Evolutionary conservation across 2,888 invertebrate genomes (phyloP).

Genomic region (Drosophila subsilvestris): DNA sequence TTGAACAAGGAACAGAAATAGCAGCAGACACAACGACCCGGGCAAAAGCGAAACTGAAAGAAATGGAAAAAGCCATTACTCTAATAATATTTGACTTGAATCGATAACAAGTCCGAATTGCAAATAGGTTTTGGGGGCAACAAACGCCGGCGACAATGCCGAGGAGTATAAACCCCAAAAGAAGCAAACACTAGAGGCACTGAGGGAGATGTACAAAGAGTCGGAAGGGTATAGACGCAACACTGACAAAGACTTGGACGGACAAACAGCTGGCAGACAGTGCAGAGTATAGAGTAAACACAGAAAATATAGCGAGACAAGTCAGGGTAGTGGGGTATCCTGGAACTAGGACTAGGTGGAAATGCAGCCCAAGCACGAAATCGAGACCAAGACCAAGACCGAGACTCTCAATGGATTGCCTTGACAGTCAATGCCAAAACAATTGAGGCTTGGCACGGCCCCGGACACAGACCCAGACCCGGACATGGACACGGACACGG

Average conservation of each 20-base stretch:
- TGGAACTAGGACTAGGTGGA: conserved; percentile 12
- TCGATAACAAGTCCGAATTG: conserved; percentile 66
- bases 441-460: conserved; percentile 58
- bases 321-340: conserved; percentile 50
- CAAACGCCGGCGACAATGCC: not conserved
- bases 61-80: conserved; percentile 55
- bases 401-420: conserved; percentile 58
- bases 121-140: conserved; percentile 48
- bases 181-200: not conserved
- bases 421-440: conserved; percentile 75
- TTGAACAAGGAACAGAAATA: conserved; percentile 8
- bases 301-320: conserved; percentile 51
- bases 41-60: conserved; percentile 2
- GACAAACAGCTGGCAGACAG: conserved; percentile 54
- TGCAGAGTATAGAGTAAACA: conserved; percentile 63
- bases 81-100: conserved; percentile 70
- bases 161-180: not conserved
- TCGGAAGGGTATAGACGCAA: conserved; percentile 9
- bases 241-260: conserved; percentile 20
- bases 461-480: not conserved
- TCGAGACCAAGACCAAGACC: conserved; percentile 46
- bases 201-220: conserved; percentile 9
- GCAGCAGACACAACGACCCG: conserved; percentile 1
- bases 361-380: conserved; percentile 40
- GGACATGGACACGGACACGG: not conserved